These are phyloP conservation scores for Schizothorax lantsangensis DNA, from an alignment of 2,797 vertebrate species.

Conservation along the genomic window DNA sequence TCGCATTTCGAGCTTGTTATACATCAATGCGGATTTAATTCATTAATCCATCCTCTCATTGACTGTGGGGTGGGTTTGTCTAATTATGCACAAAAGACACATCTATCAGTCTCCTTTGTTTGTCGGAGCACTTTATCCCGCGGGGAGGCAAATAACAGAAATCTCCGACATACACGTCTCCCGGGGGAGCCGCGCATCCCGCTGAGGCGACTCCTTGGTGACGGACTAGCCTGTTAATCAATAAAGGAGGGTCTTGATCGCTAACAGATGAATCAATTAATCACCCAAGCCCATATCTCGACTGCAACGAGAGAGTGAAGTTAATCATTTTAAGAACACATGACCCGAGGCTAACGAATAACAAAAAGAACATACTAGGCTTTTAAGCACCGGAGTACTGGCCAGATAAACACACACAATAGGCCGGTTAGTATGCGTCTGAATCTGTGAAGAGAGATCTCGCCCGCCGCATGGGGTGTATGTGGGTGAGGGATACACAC, in stretches of 20 bases:
- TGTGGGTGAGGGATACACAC: constrained; percentile 51
- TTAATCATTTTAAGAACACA: constrained; percentile 66
- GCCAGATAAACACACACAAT: constrained; percentile 44
- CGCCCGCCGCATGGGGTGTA: constrained; percentile 16
- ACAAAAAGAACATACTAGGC: constrained; percentile 24
- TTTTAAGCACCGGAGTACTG: constrained; percentile 8
- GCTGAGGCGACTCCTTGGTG: constrained; percentile 60
- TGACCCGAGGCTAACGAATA: constrained; percentile 34
- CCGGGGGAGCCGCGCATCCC: constrained; percentile 50
- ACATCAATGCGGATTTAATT: constrained; percentile 71
- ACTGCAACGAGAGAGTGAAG: constrained; percentile 63
- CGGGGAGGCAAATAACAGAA: constrained; percentile 59
- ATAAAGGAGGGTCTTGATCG: constrained; percentile 71
- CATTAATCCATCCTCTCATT: constrained; percentile 67
- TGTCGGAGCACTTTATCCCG: constrained; percentile 64
- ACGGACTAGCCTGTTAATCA: constrained; percentile 70
- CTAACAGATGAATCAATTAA: constrained; percentile 71
- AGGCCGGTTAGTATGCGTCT: not conserved
- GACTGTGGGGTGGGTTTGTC: constrained; percentile 72
- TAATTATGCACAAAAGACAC: constrained; percentile 73
- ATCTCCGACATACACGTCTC: constrained; percentile 54
- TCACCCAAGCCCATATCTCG: constrained; percentile 64
- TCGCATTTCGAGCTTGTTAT: constrained; percentile 65
- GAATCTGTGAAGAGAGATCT: constrained; percentile 31
- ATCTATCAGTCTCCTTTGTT: constrained; percentile 75